Evolutionary conservation across 2,113 vertebrate genomes (phyloP), one percentile per base, ranked within the genome.

Genomic region (Megaceryle torquata): DNA sequence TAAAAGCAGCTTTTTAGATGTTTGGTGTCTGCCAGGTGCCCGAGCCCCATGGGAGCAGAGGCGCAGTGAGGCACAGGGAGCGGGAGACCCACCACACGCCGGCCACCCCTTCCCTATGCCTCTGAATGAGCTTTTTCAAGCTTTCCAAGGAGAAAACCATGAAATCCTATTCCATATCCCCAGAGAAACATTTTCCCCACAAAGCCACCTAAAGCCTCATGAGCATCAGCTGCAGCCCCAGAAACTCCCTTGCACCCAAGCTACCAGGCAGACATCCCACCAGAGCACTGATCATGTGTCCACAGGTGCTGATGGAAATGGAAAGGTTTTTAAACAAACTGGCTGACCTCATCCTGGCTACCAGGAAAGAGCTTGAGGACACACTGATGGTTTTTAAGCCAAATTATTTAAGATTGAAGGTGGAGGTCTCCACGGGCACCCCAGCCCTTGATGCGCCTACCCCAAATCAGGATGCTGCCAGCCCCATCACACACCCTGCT

Each of bases 301-400:
- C 61, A 21, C 0, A 0, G 50, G 29, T 8, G 13, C n/a, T 24
- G 68, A 25, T 2, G 0, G 4, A 29, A 33, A 43, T 2, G 11
- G 35, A 61, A 82, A 61, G 76, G 35, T 31, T 51, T 69, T 17
- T 26, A 43, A 85, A 70, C 70, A 43, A 82, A 67, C 20, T 16
- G 25, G 2, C 7, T 48, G 7, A 28, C 26, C 24, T 41, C 2
- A 0, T 20, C 22, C 41, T 37, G 20, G 15, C 70, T 37, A 57
- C 28, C 37, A 53, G 67, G 10, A 31, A 78, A 63, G 31, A 39
- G 11, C 11, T 3, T 39, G 25, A 86, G 15, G 39, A 89, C 63
- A 5, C 17, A 2, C 50, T 35, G 44, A 59, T 5, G 3, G 8
- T 2, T 81, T 84, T 56, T 37, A 82, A 85, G 21, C 5, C 21